Percentiles rank a stretch among this genome's conserved stretches.
phyloP scores from a whole-genome alignment of 2,888 invertebrate species.

The Agrypnus murinus region DNA sequence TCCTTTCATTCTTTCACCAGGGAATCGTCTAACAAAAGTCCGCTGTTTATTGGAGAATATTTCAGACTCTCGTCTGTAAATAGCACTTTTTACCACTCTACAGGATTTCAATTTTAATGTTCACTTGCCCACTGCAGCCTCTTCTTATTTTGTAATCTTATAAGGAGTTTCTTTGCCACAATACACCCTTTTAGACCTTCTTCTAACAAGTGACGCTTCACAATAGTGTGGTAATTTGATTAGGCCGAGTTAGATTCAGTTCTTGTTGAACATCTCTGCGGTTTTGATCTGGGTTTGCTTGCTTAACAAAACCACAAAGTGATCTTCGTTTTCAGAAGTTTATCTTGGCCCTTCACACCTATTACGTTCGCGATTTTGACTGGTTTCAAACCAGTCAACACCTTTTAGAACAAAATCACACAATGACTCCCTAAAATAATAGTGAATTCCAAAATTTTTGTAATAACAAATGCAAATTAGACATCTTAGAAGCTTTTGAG shows the following conservation, averaged over 20 bases:
- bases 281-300: background rate
- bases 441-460: too few species aligned
- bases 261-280: background rate
- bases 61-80: too few species aligned
- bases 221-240: background rate
- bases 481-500: too few species aligned
- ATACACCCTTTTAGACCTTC: background rate
- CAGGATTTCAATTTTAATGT: background rate
- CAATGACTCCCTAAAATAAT: too few species aligned
- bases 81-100: background rate
- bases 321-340: background rate
- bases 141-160: conserved; percentile 2
- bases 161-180: background rate
- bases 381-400: too few species aligned
- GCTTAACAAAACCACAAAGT: background rate
- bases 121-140: background rate
- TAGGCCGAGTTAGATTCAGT: background rate
- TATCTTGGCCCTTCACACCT: too few species aligned
- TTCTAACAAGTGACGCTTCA: background rate
- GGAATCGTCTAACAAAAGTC: background rate
- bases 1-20: background rate
- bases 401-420: too few species aligned
- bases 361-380: too few species aligned
- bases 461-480: too few species aligned
- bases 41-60: too few species aligned